Conservation (phyloP, 2,797 vertebrate genomes). For the Borostomias antarcticus region DNA sequence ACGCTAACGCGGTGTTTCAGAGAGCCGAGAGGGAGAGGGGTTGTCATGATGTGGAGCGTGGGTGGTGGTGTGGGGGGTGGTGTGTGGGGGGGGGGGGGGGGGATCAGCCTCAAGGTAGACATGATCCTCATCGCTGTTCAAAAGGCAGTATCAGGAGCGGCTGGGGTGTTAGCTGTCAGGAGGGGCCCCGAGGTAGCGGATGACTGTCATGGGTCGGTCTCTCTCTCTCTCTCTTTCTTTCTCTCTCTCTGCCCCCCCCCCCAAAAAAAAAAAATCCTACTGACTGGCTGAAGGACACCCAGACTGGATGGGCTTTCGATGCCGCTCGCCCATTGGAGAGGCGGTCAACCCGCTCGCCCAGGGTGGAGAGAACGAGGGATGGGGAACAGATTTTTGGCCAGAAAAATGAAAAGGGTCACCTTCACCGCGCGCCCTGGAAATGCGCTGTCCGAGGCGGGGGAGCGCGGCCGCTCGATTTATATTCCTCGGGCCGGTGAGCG, state of each 20-base stretch:
- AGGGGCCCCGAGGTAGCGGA: conserved; percentile 40
- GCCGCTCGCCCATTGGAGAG: conserved; percentile 49
- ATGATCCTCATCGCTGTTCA: conserved; percentile 45
- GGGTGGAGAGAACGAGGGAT: conserved; percentile 26
- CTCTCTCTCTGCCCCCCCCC: conserved; percentile 22
- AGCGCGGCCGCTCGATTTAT: conserved; percentile 42
- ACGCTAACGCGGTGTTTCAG: conserved; percentile 17
- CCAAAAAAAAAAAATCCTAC: too few relatives aligned
- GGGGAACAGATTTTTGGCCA: conserved; percentile 39
- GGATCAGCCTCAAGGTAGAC: conserved; percentile 47
- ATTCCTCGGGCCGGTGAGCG: conserved; percentile 58
- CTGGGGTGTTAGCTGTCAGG: conserved; percentile 49
- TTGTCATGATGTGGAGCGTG: conserved; percentile 27
- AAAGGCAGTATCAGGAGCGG: conserved; percentile 49
- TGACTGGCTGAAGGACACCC: conserved; percentile 55
- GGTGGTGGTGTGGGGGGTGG: conserved; percentile 19
- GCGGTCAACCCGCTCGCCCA: conserved; percentile 37
- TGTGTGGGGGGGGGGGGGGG: conserved; percentile 19
- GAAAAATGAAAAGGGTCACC: conserved; percentile 43
- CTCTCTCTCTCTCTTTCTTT: conserved; percentile 17
- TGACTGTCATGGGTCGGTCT: conserved; percentile 37
- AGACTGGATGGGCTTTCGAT: conserved; percentile 38
- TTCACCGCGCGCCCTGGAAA: conserved; percentile 48
- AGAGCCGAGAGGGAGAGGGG: conserved; percentile 10
- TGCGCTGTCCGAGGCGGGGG: conserved; percentile 47